phyloP scores from a whole-genome alignment of 2,113 vertebrate genomes.

The Fulmarus glacialis region DNA sequence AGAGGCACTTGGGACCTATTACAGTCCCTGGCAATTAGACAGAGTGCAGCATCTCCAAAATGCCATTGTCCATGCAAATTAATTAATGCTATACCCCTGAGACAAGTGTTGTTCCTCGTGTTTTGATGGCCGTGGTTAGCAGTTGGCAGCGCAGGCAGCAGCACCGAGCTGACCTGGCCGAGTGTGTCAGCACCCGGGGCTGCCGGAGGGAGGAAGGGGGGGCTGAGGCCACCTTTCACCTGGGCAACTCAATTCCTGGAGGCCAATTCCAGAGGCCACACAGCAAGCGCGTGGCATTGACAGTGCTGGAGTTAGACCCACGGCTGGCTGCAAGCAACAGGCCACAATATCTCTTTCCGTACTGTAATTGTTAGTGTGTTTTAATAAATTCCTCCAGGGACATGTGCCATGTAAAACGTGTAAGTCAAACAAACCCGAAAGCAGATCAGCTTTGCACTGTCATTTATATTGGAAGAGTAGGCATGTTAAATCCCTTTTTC shows the following conservation, averaged over 20 bases:
- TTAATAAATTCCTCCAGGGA: neutral
- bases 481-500: neutral
- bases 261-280: neutral
- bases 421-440: neutral
- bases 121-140: neutral
- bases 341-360: neutral
- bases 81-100: neutral
- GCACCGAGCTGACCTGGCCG: neutral
- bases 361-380: neutral
- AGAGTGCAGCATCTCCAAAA: neutral
- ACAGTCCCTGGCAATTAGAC: neutral
- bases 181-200: neutral
- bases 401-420: neutral
- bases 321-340: neutral
- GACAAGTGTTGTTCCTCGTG: neutral
- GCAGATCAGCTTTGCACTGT: constrained; percentile 31
- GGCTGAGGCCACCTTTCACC: neutral
- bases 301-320: neutral
- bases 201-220: neutral
- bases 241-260: neutral
- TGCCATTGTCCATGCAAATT: neutral
- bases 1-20: neutral
- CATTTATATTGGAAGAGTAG: neutral
- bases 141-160: neutral
- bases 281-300: neutral